These are phyloP conservation scores for Acanthacorydalis orientalis DNA, from an alignment of 2,888 invertebrate species.

Conservation along the genomic window DNA sequence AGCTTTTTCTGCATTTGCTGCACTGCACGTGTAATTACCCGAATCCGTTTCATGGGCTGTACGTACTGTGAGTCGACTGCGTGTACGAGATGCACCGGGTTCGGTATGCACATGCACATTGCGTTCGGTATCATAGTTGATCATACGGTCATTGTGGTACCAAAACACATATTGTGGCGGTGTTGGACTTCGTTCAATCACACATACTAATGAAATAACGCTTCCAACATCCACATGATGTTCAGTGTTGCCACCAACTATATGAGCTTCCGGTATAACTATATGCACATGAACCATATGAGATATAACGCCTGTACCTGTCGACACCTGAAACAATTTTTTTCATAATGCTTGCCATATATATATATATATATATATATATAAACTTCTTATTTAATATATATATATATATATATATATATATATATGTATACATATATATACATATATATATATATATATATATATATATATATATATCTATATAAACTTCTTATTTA, in stretches of 20 bases:
- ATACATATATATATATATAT: too few species aligned
- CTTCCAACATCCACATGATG: slow-evolving; percentile 83
- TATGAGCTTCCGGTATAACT: slow-evolving; percentile 79
- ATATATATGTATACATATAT: too few species aligned
- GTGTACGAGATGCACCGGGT: slow-evolving; percentile 56
- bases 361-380: too few species aligned
- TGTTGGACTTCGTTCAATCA: slow-evolving; percentile 81
- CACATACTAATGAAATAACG: slow-evolving; percentile 76
- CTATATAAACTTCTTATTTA: too few species aligned
- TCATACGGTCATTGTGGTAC: slow-evolving; percentile 89
- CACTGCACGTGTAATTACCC: slow-evolving; percentile 82
- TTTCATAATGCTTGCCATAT: too few species aligned
- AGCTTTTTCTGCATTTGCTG: slow-evolving; percentile 78
- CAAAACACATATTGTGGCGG: slow-evolving; percentile 91
- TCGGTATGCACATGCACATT: slow-evolving; percentile 62
- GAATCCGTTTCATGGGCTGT: slow-evolving; percentile 72
- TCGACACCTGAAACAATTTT: slow-evolving; percentile 50
- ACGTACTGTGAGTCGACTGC: slow-evolving; percentile 69
- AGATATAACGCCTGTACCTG: slow-evolving; percentile 64
- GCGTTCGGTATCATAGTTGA: slow-evolving; percentile 77
- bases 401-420: too few species aligned
- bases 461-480: too few species aligned
- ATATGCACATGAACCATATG: slow-evolving; percentile 79
- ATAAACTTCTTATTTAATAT: too few species aligned
- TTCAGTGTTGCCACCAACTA: slow-evolving; percentile 62